phyloP scores from a whole-genome alignment of 2,113 vertebrate genomes.

The Rhinopomastus cyanomelas region DNA sequence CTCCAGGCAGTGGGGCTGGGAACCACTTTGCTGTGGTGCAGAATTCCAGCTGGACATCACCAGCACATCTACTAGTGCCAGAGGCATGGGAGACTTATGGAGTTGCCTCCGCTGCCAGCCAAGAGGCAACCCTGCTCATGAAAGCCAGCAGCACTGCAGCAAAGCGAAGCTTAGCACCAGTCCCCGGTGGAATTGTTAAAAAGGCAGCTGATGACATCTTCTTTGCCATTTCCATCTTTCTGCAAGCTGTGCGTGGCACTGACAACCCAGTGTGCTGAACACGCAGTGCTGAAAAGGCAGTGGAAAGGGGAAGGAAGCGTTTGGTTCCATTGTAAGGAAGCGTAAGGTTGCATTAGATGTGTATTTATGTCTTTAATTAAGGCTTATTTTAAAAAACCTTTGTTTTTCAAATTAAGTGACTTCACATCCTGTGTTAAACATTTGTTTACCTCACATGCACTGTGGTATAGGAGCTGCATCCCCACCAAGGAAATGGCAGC shows the following conservation, averaged over 20 bases:
- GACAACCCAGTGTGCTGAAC: not conserved
- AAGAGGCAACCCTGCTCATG: not conserved
- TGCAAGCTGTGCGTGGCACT: not conserved
- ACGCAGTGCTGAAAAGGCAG: not conserved
- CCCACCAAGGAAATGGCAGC: fast-evolving
- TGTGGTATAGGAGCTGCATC: not conserved
- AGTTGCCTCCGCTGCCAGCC: not conserved
- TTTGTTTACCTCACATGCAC: not conserved
- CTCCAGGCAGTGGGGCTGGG: fast-evolving
- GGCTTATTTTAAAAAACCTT: not conserved
- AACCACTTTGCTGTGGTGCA: too few relatives aligned
- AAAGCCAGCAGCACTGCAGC: not conserved
- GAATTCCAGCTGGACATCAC: fast-evolving
- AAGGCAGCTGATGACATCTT: not conserved
- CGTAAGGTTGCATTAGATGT: not conserved
- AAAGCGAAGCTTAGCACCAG: not conserved
- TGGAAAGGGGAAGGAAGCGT: not conserved
- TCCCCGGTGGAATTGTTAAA: not conserved
- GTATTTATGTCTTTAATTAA: not conserved
- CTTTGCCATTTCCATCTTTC: not conserved
- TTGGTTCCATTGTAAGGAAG: not conserved
- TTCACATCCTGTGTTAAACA: not conserved
- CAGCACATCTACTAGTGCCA: fast-evolving
- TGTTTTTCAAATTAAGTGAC: not conserved
- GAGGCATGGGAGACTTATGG: not conserved